Base-by-base conservation (phyloP, 2,113 vertebrate genomes). In the Salminus brasiliensis region DNA sequence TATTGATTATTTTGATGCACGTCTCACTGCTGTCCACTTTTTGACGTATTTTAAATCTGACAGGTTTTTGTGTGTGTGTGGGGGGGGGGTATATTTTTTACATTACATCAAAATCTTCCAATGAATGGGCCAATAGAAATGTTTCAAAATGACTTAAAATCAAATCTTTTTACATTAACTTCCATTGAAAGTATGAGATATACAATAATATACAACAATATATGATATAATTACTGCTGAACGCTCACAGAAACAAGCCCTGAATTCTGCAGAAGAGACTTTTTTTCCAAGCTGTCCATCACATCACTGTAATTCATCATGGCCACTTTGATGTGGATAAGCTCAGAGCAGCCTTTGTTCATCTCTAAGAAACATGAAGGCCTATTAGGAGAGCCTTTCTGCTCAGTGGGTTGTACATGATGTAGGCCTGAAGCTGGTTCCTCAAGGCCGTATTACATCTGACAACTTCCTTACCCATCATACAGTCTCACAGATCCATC, bases 381-480 rank as follows among this genome's bases (percentile, higher is more conserved):
- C 32, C 66, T 36, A 78, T 70, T 70, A 55, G 12, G 41, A 49
- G 39, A 30, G 27, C 2, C 3, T 70, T 70, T 49, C 39, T 25
- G 57, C 66, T 49, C 53, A 43, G 32, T 4, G 29, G 43, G 62
- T 27, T 78, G 76, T 71, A 27, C 27, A 62, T 62, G 67, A 70
- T 60, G 66, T 41, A 29, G 36, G 43, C 29, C 18, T 71, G 29
- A 71, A 71, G 29, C 67, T 27, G 25, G 55, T 36, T 45, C 49
- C 67, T 47, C 53, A 41, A 47, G 8, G 21, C 27, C 25, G 53
- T 27, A 62, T 71, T 70, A 52, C 36, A 71, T 36, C 53, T 29
- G 76, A 70, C 74, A 76, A 63, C 23, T 67, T 67, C 67, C 36
- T 57, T 77, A 57, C 23, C n/a, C 74, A 53, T 77, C 36, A 77